Evolutionary conservation across 2,113 vertebrate genomes (phyloP).

Genomic region (Ictalurus punctatus): DNA sequence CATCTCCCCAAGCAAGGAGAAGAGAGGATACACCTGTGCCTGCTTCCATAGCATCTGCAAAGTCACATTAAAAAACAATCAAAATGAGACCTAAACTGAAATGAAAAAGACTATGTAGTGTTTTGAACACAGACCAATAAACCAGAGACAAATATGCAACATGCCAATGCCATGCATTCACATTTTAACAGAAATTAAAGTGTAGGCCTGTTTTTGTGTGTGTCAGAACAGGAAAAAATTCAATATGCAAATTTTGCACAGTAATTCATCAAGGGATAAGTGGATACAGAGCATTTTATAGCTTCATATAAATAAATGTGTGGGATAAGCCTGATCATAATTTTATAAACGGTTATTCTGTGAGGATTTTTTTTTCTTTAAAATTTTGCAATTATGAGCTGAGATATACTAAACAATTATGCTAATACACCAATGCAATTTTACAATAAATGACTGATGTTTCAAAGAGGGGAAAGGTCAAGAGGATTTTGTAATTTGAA

Average conservation of each 20-base stretch:
- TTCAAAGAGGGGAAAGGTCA: neutral
- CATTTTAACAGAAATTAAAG: neutral
- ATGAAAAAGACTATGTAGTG: neutral
- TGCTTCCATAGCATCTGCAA: constrained; percentile 94
- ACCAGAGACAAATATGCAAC: neutral
- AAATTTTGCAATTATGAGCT: neutral
- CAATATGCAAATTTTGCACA: neutral
- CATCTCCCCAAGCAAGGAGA: constrained; percentile 88
- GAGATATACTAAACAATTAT: neutral
- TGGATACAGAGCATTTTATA: neutral
- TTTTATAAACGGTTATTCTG: neutral
- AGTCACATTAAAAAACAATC: neutral
- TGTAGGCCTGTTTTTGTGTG: neutral
- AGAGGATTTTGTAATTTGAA: neutral
- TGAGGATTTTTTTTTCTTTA: neutral
- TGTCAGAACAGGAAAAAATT: neutral
- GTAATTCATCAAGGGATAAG: neutral
- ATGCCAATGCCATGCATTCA: neutral
- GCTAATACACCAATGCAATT: neutral
- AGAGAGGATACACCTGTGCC: constrained; percentile 89
- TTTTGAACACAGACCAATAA: neutral
- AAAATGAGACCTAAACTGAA: neutral
- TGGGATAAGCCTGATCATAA: neutral
- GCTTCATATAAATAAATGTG: neutral
- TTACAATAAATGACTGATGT: neutral